Base-by-base conservation (phyloP, 2,797 vertebrate genomes). In the Bradypodion ventrale region DNA sequence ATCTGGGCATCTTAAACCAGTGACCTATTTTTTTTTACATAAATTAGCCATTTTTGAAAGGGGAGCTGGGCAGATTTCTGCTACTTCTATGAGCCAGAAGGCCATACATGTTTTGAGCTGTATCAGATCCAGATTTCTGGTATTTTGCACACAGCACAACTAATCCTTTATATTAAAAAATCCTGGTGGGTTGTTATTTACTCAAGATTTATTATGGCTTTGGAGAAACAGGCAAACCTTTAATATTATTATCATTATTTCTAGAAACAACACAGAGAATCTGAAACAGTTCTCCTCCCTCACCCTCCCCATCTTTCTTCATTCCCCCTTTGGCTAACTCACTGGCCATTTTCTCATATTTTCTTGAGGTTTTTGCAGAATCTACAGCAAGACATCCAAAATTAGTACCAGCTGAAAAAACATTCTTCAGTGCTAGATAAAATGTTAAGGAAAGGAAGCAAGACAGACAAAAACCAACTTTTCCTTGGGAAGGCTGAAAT, bases 361-460 rank as follows among this genome's bases (percentile, higher is more conserved):
- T 84, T 35, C 77, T 87, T 78, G 59, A 85, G 77, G 56, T 88
- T 73, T 90, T 25, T 77, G 65, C 29, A 69, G 85, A 74, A 87
- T 69, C 87, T 90, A 83, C 84, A 89, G 77, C 40, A 80, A 86
- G 75, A 78, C 76, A 87, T 56, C 68, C 78, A 81, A 85, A 95
- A 93, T 92, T 87, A 92, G 89, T 93, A 68, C 90, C 93, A 94
- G 93, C 90, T 94, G 93, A 89, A 94, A 92, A 92, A 95, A 94
- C 86, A 92, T 60, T 75, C 29, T 82, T 89, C 81, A 79, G 77
- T 85, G 73, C 56, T 93, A 87, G 75, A 78, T 88, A 76, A 79
- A 87, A 87, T 80, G n/a, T 46, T 56, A 83, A 89, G 76, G 62
- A 90, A 80, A 82, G 83, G 85, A 94, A 93, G 87, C 4, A 4